Base-by-base conservation (phyloP, 2,113 vertebrate species). In the Corythoichthys intestinalis region DNA sequence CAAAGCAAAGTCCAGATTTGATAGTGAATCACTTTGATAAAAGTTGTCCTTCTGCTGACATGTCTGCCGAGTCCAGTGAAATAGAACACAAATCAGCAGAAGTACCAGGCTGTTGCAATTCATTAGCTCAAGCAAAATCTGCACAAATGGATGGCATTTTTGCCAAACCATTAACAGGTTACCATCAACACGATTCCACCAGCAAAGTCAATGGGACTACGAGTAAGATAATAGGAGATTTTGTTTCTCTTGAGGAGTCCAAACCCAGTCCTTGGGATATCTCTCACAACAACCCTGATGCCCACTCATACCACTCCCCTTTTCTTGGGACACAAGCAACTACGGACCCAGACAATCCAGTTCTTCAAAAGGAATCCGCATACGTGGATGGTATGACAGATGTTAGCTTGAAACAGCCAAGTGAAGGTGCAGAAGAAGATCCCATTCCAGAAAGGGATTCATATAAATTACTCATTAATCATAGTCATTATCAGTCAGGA, bases 201-300 rank as follows among this genome's bases (percentile, higher is more conserved):
- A 65, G 46, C 35, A 71, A 80, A 2, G 80, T 83, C 13, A 87
- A 72, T 59, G 78, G 78, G 17, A 87, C 80, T 48, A 87, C 86
- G 41, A 90, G 77, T n/a, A 88, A 92, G 63, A 88, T 87, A 61
- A 87, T 84, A 69, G 86, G 89, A 66, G 86, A 85, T 12, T 90
- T 87, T 13, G 76, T 72, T 52, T 88, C 86, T 20, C 54, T 52
- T 7, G 53, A 68, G 11, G 70, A 72, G 6, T 47, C 70, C 12
- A 75, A 65, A 47, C 59, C 69, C 10, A 66, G 10, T 20, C 56
- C 44, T 28, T 8, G 50, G 62, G 46, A 61, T 6, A 58, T 73
- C 35, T 14, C 37, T 39, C 48, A 60, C 67, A 14, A 63, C 46
- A 58, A 57, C 2, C 54, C 70, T 57, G 20, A 53, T 3, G 9